A percentile compares a stretch with the other conserved stretches of the same genome.
Conservation (phyloP, 2,113 vertebrate species). For the Varanus salvator region DNA sequence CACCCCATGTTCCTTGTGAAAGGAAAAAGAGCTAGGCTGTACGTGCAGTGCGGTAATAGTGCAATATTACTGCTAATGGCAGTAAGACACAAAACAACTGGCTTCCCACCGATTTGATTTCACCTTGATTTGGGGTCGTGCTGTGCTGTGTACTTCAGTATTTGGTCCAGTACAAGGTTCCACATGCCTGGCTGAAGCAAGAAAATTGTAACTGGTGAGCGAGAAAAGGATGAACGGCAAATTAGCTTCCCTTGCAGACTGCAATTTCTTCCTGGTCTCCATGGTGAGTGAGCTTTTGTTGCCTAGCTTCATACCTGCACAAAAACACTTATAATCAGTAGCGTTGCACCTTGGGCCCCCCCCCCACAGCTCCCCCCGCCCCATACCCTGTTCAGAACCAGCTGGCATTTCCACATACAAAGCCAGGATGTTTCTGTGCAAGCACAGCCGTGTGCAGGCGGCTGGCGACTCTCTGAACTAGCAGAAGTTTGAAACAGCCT, state of each 20-base stretch:
- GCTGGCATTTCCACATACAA: not conserved
- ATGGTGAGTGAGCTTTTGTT: conserved; percentile 55
- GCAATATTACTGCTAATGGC: no score
- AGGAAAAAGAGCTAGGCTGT: no score
- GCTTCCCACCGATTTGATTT: not conserved
- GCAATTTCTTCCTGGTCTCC: conserved; percentile 11
- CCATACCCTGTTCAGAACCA: not conserved
- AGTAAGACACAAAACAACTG: not conserved
- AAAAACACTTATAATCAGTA: conserved; percentile 12
- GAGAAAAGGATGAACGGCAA: not conserved
- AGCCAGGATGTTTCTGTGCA: not conserved
- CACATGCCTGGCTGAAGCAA: not conserved
- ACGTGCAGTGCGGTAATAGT: no score
- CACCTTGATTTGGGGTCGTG: not conserved
- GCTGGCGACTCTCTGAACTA: not conserved
- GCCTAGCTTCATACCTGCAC: conserved; percentile 25
- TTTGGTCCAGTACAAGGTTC: not conserved
- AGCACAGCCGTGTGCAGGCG: not conserved
- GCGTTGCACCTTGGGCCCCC: conserved; percentile 20
- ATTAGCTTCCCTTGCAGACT: not conserved
- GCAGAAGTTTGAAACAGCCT: not conserved
- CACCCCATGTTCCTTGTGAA: no score
- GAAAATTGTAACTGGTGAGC: not conserved
- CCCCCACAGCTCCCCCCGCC: not conserved
- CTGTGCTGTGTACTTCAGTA: not conserved